Conservation (phyloP, 2,797 vertebrate genomes). For the Chelonia mydas region DNA sequence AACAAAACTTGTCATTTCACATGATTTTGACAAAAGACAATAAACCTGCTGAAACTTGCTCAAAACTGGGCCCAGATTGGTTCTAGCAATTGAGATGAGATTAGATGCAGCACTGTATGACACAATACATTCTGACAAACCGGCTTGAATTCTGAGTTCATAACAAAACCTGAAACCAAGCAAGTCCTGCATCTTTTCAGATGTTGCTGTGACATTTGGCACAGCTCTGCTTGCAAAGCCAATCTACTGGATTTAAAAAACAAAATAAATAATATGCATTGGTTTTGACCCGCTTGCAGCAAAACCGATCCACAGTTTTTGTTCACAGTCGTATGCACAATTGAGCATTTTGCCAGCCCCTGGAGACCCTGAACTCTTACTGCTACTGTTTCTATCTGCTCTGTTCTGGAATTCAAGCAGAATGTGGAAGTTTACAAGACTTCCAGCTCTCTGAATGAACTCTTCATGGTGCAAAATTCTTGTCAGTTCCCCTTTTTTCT, state of each 20-base stretch:
- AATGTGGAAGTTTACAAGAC: slow-evolving; percentile 18
- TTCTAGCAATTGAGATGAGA: slow-evolving; percentile 28
- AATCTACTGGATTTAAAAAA: background rate
- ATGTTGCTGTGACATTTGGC: background rate
- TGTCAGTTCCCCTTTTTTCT: slow-evolving; percentile 25
- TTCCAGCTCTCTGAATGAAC: slow-evolving; percentile 3
- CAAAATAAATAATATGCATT: slow-evolving; percentile 1
- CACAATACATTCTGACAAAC: background rate
- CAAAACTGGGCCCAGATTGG: slow-evolving; percentile 20
- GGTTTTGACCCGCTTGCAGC: background rate
- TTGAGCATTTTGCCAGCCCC: background rate
- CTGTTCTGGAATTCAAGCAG: background rate
- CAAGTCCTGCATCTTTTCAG: background rate
- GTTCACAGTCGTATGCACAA: rapidly evolving
- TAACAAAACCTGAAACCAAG: background rate
- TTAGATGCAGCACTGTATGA: slow-evolving; percentile 28
- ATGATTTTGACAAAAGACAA: slow-evolving; percentile 52
- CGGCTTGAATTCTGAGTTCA: background rate
- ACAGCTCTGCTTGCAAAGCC: background rate
- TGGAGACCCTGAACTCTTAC: rapidly evolving
- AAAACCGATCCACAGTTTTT: background rate
- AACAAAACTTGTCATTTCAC: slow-evolving; percentile 56
- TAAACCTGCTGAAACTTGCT: slow-evolving; percentile 19
- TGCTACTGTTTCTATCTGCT: background rate
- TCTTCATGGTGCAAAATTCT: background rate